Evolutionary conservation across 2,797 vertebrate species (phyloP).

Genomic region (Mormyrus proboscirostris): DNA sequence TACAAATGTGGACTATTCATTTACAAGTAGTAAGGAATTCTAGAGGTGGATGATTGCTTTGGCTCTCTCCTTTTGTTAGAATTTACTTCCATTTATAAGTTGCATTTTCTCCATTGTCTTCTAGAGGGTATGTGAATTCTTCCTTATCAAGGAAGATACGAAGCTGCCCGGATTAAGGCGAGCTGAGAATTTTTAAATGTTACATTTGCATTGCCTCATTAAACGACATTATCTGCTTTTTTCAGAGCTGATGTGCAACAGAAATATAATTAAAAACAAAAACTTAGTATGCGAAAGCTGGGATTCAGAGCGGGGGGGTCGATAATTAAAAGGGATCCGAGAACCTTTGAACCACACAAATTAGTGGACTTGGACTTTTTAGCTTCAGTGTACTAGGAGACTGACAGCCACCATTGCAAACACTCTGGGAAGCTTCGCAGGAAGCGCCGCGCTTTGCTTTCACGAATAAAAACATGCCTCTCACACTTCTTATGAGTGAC

Average conservation of each 20-base stretch:
- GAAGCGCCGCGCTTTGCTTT: background rate
- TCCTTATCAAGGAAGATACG: background rate
- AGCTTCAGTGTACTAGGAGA: too few relatives aligned
- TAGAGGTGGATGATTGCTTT: background rate
- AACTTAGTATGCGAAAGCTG: background rate
- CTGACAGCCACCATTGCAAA: background rate
- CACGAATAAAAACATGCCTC: background rate
- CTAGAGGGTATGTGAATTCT: background rate
- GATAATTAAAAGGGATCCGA: background rate
- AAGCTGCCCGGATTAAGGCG: background rate
- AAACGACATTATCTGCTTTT: background rate
- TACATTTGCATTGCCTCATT: background rate
- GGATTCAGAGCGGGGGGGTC: background rate
- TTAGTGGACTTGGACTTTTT: background rate
- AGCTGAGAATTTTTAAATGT: background rate
- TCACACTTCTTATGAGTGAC: background rate
- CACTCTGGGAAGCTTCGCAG: background rate
- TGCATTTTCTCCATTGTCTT: background rate
- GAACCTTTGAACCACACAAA: background rate
- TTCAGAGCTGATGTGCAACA: background rate
- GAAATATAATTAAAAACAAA: background rate
- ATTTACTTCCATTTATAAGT: background rate
- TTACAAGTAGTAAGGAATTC: background rate
- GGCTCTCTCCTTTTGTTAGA: background rate
- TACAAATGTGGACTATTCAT: background rate